Evolutionary conservation across 2,797 vertebrate species (phyloP).

Genomic region (Cyclopterus lumpus): DNA sequence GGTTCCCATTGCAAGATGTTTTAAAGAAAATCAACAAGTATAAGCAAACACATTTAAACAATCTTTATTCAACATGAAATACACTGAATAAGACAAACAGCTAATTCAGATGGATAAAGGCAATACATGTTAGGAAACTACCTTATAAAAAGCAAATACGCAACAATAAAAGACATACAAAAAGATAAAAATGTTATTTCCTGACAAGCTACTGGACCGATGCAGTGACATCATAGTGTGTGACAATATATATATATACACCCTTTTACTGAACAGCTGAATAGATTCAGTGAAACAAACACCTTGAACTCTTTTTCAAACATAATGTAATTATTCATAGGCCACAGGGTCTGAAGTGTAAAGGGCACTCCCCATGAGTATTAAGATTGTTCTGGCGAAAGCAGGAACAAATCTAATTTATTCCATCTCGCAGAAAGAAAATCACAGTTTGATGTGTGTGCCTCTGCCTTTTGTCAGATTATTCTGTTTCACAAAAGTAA

Average conservation of each 20-base stretch:
- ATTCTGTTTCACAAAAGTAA: not conserved
- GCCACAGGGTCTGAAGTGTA: conserved; percentile 23
- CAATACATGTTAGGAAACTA: conserved; percentile 7
- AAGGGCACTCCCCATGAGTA: not conserved
- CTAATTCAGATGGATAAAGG: conserved; percentile 2
- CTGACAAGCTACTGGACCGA: conserved; percentile 1
- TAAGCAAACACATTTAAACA: not conserved
- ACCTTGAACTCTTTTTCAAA: conserved; percentile 6
- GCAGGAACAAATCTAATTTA: not conserved
- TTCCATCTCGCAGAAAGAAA: not conserved
- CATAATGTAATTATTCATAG: conserved; percentile 12
- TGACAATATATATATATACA: conserved; percentile 5
- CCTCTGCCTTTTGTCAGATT: not conserved
- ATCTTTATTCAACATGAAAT: conserved; percentile 44
- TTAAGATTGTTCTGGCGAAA: not conserved
- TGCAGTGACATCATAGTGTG: not conserved
- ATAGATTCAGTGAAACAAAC: conserved; percentile 11
- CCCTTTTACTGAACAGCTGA: not conserved
- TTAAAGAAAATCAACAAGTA: not conserved
- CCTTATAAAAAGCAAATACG: conserved; percentile 36
- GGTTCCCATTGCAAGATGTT: not conserved
- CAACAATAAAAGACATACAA: not conserved
- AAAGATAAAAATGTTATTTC: not conserved
- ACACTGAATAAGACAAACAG: conserved; percentile 15
- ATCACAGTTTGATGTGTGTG: not conserved